A percentile compares a stretch with the other conserved stretches of the same genome.
Evolutionary conservation across 2,888 invertebrate species (phyloP).

Genomic region (Synergus umbraculus): DNA sequence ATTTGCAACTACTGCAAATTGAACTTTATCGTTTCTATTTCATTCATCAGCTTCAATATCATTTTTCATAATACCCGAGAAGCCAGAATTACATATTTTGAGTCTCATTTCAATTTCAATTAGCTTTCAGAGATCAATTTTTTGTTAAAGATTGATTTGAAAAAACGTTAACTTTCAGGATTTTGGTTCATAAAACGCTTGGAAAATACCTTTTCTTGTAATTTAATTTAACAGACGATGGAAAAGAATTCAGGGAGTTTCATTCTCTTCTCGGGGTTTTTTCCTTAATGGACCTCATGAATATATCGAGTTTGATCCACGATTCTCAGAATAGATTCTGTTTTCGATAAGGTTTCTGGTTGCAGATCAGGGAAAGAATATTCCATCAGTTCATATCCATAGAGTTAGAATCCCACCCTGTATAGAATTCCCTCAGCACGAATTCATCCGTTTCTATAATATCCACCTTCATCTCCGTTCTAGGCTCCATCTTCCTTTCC

Average conservation of each 20-base stretch:
- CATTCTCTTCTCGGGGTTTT: background rate
- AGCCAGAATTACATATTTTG: background rate
- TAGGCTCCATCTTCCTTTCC: constrained; percentile 51
- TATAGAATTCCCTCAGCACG: constrained; percentile 55
- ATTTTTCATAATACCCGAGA: background rate
- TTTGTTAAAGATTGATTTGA: no score
- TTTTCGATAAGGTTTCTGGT: constrained; percentile 53
- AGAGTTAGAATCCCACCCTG: constrained; percentile 48
- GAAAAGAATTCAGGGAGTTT: background rate
- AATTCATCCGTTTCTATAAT: constrained; percentile 55
- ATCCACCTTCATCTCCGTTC: constrained; percentile 51
- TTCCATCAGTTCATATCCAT: constrained; percentile 30
- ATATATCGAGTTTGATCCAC: constrained; percentile 8
- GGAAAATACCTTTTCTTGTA: background rate
- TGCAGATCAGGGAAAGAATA: constrained; percentile 49
- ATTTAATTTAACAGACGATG: background rate
- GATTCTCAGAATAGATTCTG: constrained; percentile 45
- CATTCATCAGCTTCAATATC: background rate
- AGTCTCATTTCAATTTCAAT: background rate
- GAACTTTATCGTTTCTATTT: constrained; percentile 4
- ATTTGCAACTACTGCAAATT: background rate
- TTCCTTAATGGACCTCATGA: constrained; percentile 31
- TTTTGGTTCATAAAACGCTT: no score
- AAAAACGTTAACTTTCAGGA: no score
- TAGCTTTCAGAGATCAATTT: background rate